Conservation (phyloP, 2,113 vertebrate genomes). For the Vulpes lagopus region DNA sequence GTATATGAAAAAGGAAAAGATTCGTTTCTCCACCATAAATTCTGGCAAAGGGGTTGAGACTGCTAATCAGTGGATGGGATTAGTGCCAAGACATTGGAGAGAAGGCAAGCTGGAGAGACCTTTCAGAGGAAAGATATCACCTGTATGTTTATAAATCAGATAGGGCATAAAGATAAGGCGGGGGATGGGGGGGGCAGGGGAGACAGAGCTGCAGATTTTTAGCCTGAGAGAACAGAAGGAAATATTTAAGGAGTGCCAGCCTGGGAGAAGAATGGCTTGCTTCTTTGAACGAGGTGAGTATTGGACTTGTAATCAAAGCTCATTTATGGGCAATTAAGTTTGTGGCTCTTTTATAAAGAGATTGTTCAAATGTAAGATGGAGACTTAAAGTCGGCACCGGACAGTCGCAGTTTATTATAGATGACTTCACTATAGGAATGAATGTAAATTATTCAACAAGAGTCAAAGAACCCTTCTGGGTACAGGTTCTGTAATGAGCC, state of each 20-base stretch:
- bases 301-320: slow-evolving; percentile 28
- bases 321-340: slow-evolving; percentile 35
- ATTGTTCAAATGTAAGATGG: neutral
- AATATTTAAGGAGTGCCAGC: neutral
- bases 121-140: neutral
- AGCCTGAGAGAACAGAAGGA: neutral
- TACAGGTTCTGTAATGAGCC: neutral
- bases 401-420: neutral
- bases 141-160: neutral
- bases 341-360: neutral
- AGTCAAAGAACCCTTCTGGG: neutral
- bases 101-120: neutral
- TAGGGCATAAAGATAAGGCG: neutral
- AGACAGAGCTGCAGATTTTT: neutral
- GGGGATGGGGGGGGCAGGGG: neutral
- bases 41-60: neutral
- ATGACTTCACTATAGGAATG: slow-evolving; percentile 8
- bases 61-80: neutral
- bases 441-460: neutral
- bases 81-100: neutral
- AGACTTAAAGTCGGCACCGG: neutral
- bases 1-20: neutral
- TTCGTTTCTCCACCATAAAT: neutral
- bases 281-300: neutral
- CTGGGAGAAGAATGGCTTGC: neutral